Conservation (phyloP, 2,113 vertebrate genomes). For the Dasyurus viverrinus region DNA sequence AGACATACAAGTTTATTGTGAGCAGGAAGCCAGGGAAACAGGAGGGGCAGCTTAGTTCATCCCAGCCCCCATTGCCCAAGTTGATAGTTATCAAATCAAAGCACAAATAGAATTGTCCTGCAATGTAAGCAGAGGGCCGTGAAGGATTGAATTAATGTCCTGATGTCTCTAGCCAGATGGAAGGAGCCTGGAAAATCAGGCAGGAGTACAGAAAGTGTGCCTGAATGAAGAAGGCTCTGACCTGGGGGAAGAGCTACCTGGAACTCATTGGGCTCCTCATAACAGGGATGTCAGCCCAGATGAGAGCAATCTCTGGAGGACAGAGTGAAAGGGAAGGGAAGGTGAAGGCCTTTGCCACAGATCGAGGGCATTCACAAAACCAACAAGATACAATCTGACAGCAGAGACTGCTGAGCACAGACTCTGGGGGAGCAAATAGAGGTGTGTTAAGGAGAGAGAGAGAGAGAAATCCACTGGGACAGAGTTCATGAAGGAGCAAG, state of each 20-base stretch:
- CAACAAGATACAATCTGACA: not conserved
- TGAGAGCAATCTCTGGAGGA: not conserved
- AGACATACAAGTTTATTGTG: not conserved
- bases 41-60: not conserved
- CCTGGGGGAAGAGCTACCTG: not conserved
- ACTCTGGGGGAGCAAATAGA: not conserved
- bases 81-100: not conserved
- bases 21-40: not conserved
- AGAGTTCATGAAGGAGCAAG: not conserved
- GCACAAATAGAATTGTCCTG: slow-evolving; percentile 4
- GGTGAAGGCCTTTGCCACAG: not conserved
- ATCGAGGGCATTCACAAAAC: not conserved
- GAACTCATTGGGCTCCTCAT: not conserved
- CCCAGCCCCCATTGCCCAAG: not conserved
- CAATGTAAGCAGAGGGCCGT: not conserved
- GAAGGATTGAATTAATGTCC: slow-evolving; percentile 1
- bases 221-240: not conserved
- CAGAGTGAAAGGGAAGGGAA: not conserved
- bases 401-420: not conserved
- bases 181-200: not conserved
- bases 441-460: not conserved
- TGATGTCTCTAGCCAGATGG: slow-evolving; percentile 3
- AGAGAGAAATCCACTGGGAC: not conserved
- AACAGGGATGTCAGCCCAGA: not conserved
- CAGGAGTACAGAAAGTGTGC: not conserved